phyloP scores from a whole-genome alignment of 1,140 invertebrate genomes.

The Oppia nitens region DNA sequence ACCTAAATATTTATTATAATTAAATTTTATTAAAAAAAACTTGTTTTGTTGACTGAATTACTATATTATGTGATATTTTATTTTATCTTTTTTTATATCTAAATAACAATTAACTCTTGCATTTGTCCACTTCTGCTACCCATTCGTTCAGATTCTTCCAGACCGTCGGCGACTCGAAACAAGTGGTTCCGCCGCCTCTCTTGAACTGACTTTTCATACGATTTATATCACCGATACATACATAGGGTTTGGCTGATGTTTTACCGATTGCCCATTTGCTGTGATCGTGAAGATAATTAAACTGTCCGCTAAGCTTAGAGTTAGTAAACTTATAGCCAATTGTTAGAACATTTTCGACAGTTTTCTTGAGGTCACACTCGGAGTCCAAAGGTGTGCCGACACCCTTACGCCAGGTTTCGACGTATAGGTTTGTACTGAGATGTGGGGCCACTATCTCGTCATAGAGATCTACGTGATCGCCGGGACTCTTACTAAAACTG shows the following conservation, averaged over 20 bases:
- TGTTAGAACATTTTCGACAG: conserved; percentile 45
- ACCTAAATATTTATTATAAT: too few relatives aligned
- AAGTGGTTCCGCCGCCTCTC: conserved; percentile 65
- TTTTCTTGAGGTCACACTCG: conserved; percentile 39
- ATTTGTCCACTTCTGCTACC: conserved; percentile 10
- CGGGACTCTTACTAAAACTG: conserved; percentile 44
- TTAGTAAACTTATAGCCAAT: conserved; percentile 33
- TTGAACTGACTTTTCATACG: conserved; percentile 53
- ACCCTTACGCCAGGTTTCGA: conserved; percentile 78
- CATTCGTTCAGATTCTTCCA: conserved; percentile 34
- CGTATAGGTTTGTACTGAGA: conserved; percentile 47
- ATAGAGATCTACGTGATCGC: conserved; percentile 52
- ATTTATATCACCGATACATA: conserved; percentile 84
- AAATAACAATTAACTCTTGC: too few relatives aligned
- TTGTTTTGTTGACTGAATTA: too few relatives aligned
- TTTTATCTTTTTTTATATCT: too few relatives aligned
- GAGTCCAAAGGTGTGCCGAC: conserved; percentile 33
- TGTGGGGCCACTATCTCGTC: conserved; percentile 53
- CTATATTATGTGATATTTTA: too few relatives aligned
- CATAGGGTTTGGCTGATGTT: conserved; percentile 16
- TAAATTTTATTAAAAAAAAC: too few relatives aligned
- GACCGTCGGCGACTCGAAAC: conserved; percentile 37
- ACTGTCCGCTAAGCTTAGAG: conserved; percentile 32
- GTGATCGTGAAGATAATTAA: conserved; percentile 61
- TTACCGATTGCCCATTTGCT: conserved; percentile 72